A percentile compares a stretch with the other conserved stretches of the same genome.
Evolutionary conservation across 2,888 invertebrate genomes (phyloP).

Genomic region (Agrotis exclamationis): DNA sequence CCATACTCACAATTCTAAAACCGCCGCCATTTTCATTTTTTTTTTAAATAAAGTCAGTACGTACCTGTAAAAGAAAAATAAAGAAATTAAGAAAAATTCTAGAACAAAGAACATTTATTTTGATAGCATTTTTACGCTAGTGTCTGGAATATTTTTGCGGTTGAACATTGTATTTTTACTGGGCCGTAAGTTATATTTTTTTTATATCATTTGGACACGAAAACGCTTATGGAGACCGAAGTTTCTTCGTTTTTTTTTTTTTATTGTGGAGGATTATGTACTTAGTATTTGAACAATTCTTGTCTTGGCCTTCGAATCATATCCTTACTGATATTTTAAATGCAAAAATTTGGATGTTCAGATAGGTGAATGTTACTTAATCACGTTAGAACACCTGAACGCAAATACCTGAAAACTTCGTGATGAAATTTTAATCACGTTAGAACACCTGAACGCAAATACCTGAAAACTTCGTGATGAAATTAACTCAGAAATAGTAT

Average conservation of each 20-base stretch:
- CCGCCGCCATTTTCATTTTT: constrained; percentile 14
- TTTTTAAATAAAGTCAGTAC: constrained; percentile 33
- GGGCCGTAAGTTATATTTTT: constrained; percentile 11
- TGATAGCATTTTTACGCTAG: constrained; percentile 30
- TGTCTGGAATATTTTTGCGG: constrained; percentile 33
- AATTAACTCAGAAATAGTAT: too few relatives aligned
- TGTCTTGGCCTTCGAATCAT: too few relatives aligned
- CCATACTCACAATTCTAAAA: constrained; percentile 25
- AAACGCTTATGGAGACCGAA: constrained; percentile 19
- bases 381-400: too few relatives aligned
- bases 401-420: too few relatives aligned
- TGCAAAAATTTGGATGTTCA: too few relatives aligned
- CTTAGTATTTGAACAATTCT: not conserved
- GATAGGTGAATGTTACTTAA: too few relatives aligned
- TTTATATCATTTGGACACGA: constrained; percentile 29
- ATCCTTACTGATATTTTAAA: too few relatives aligned
- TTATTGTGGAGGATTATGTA: not conserved
- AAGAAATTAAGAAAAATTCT: constrained; percentile 38
- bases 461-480: too few relatives aligned
- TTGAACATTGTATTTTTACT: constrained; percentile 29
- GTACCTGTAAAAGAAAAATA: constrained; percentile 60
- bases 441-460: too few relatives aligned
- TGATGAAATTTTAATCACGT: too few relatives aligned
- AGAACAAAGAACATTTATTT: constrained; percentile 28
- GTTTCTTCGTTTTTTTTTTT: not conserved